phyloP scores from a whole-genome alignment of 2,888 invertebrate species.

The Pantelozetes paolii region DNA sequence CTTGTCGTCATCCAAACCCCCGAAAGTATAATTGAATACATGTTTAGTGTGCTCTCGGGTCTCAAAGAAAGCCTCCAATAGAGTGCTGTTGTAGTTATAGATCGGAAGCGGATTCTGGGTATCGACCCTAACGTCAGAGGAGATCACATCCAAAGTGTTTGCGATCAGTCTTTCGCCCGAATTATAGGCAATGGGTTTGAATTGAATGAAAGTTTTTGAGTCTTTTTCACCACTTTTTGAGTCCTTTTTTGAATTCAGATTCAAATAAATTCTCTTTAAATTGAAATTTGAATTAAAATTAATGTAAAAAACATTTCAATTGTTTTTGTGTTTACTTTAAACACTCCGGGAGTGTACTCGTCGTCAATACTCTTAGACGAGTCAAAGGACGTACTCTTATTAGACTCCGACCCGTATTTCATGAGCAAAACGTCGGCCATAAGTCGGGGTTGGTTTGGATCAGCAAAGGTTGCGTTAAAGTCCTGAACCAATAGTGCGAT shows the following conservation, averaged over 20 bases:
- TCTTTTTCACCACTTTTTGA: background rate
- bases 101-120: background rate
- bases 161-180: conserved; percentile 5
- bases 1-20: background rate
- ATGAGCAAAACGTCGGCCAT: conserved; percentile 19
- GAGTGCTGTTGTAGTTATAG: background rate
- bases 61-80: conserved; percentile 1
- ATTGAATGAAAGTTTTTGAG: conserved; percentile 7
- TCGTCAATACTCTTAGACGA: no score
- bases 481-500: background rate
- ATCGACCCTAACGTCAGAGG: background rate
- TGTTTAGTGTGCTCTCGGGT: no score
- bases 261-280: conserved; percentile 24
- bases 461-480: background rate
- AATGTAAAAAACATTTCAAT: background rate
- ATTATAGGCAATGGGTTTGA: conserved; percentile 39
- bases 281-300: background rate
- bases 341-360: conserved; percentile 42
- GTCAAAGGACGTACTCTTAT: background rate
- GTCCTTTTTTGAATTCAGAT: conserved; percentile 9
- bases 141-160: conserved; percentile 33
- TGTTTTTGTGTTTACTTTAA: conserved; percentile 18
- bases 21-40: background rate
- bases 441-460: background rate
- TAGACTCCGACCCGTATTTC: background rate